Evolutionary conservation across 2,797 vertebrate genomes (phyloP).

Genomic region (Sebastes aleutianus): DNA sequence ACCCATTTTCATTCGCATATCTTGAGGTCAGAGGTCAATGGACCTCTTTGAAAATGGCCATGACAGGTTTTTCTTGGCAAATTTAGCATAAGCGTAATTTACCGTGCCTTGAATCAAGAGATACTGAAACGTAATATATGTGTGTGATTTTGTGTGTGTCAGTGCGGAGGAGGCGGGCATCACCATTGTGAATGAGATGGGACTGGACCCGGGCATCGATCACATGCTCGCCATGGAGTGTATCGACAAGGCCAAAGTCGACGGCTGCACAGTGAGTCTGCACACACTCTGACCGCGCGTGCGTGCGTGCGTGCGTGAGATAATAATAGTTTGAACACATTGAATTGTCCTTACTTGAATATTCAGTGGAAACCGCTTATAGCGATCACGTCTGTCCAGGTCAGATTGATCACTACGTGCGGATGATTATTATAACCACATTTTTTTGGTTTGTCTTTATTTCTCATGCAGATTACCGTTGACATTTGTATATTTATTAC

Average conservation of each 20-base stretch:
- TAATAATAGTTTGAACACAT: too few relatives aligned
- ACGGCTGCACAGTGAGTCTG: constrained; percentile 89
- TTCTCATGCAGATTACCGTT: too few relatives aligned
- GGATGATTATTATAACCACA: too few relatives aligned
- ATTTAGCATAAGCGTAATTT: neutral
- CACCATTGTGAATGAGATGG: constrained; percentile 91
- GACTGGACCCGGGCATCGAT: constrained; percentile 96
- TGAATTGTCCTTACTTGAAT: too few relatives aligned
- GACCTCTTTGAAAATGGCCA: too few relatives aligned
- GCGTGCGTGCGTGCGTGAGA: constrained; percentile 15
- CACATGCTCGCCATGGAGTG: constrained; percentile 99
- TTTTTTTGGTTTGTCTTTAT: too few relatives aligned
- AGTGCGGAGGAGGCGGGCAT: constrained; percentile 90
- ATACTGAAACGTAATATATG: neutral
- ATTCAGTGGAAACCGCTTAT: too few relatives aligned
- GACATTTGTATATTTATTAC: too few relatives aligned
- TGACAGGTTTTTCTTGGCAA: too few relatives aligned
- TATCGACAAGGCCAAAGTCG: constrained; percentile 93
- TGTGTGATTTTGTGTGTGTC: constrained; percentile 24
- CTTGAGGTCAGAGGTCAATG: too few relatives aligned
- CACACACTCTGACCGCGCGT: neutral
- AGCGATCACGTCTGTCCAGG: too few relatives aligned
- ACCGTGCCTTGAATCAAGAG: neutral
- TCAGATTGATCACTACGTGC: fast-evolving
- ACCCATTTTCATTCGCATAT: too few relatives aligned